Base-by-base conservation (phyloP, 2,888 invertebrate genomes). In the Abrostola triplasia region DNA sequence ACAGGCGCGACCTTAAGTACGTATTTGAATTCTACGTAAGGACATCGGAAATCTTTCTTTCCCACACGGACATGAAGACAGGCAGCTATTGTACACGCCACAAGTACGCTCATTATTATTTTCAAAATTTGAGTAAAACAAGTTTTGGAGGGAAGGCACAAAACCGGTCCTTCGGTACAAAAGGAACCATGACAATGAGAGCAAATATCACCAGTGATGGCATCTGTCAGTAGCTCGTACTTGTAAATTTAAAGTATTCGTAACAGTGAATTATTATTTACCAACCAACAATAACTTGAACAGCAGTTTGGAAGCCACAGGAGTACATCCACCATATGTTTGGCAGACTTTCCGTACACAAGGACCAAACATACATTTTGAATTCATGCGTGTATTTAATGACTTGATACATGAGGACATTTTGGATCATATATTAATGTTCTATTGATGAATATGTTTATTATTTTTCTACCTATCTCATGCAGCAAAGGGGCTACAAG, bases 71-170 rank as follows among this genome's bases (percentile, higher is more conserved):
- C 40, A 24, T 10, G 52, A 44, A 50, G 57, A 71, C 57, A 24
- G 70, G 54, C 11, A 49, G 11, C 59, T 24, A 70, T 64, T 74
- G 59, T 74, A 40, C 40, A 42, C 38, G 42, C 49, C 50, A 63
- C 47, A 55, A 70, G 59, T 58, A 53, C 51, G 59, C 57, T 12
- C 48, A 70, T 69, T 62, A 72, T 78, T 76, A 73, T 69, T 73
- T 65, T 56, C 51, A 69, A 72, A 65, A 49, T 59, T 58, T 56
- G 11, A 51, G 9, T 44, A 40, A 55, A 63, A 64, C 73, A 13
- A 47, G 73, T 76, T 65, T 59, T 41, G 36, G 44, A 24, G 52
- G 44, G 52, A 50, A 48, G n/a, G 51, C 36, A 13, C 10, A 9
- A 12, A 65, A 76, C 76, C 76, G 62, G 79, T 69, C 10, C 24